These are phyloP conservation scores for Rhogogaster chlorosoma DNA, from an alignment of 2,888 invertebrate species.

Conservation along the genomic window DNA sequence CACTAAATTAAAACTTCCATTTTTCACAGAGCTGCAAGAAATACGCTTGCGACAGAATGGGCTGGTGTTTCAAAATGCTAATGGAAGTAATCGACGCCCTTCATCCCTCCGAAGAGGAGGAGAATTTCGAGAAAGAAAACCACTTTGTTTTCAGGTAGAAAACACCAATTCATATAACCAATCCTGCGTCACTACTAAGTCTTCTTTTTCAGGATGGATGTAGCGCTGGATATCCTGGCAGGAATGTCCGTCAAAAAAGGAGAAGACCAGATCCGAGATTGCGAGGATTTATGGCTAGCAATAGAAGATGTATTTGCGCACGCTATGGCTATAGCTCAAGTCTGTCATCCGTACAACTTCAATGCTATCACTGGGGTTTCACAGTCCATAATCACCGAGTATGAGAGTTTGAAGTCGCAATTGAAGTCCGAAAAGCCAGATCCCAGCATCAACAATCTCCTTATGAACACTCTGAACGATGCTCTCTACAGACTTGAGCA, in stretches of 20 bases:
- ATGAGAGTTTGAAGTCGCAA: conserved; percentile 73
- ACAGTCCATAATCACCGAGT: conserved; percentile 75
- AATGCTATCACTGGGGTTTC: conserved; percentile 76
- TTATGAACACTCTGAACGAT: conserved; percentile 82
- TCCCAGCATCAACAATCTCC: conserved; percentile 80
- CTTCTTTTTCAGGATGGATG: conserved; percentile 70
- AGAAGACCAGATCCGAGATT: conserved; percentile 65
- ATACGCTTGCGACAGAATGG: conserved; percentile 72
- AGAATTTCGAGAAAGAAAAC: conserved; percentile 69
- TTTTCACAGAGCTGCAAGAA: conserved; percentile 70
- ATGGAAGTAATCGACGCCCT: conserved; percentile 67
- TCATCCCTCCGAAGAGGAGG: conserved; percentile 67
- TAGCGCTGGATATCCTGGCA: conserved; percentile 71
- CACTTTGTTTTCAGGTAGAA: conserved; percentile 73
- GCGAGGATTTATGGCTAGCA: conserved; percentile 69
- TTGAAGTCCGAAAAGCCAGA: conserved; percentile 74
- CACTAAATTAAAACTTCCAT: conserved; percentile 4
- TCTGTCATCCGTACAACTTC: conserved; percentile 74
- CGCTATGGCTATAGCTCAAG: conserved; percentile 77
- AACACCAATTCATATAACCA: background rate
- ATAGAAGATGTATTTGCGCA: conserved; percentile 76
- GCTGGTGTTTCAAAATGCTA: conserved; percentile 72
- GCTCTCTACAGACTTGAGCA: conserved; percentile 83
- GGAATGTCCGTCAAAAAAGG: conserved; percentile 67
- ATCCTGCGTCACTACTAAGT: background rate